Conservation (phyloP, 2,113 vertebrate species). For the Muntiacus reevesi region DNA sequence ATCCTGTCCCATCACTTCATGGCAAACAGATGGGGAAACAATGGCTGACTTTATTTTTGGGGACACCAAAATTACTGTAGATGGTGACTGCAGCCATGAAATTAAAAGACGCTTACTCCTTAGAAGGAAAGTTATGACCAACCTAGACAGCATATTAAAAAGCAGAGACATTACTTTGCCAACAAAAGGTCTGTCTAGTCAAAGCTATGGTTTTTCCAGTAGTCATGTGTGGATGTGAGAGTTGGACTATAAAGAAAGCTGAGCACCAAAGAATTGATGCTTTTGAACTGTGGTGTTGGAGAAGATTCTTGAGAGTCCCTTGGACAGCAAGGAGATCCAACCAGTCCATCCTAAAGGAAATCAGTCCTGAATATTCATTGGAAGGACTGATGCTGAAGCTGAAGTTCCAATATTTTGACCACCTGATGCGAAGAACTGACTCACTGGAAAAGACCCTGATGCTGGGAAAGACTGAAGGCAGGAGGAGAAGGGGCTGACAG, state of each 20-base stretch:
- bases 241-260: background rate
- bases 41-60: background rate
- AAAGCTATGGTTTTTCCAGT: background rate
- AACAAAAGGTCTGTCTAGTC: background rate
- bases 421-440: background rate
- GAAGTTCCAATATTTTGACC: background rate
- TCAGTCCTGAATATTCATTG: background rate
- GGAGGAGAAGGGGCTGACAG: background rate
- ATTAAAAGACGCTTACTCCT: background rate
- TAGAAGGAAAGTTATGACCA: background rate
- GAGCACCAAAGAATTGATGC: background rate
- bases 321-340: background rate
- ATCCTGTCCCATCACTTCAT: background rate
- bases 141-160: background rate
- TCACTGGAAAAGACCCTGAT: background rate
- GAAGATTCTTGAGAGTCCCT: background rate
- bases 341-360: background rate
- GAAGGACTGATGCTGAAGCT: background rate
- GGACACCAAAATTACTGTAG: background rate
- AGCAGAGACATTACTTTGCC: background rate
- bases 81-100: background rate
- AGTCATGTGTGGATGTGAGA: background rate
- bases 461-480: background rate
- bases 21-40: background rate
- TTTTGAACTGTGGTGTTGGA: background rate